Conservation (phyloP, 2,888 invertebrate genomes). For the Drosophila putrida region DNA sequence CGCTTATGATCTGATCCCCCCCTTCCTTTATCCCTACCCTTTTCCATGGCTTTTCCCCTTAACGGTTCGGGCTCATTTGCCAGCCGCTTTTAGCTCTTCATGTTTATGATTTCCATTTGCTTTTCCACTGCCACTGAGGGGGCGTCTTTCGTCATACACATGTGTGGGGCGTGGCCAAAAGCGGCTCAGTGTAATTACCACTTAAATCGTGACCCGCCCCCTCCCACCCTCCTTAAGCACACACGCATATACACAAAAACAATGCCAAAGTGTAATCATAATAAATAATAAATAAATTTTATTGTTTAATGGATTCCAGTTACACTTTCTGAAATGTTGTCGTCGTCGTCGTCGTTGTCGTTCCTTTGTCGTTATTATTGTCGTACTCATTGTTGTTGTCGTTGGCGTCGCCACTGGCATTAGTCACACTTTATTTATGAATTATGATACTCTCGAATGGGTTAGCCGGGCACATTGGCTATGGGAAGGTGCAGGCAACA, state of each 20-base stretch:
- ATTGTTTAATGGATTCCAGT: slow-evolving; percentile 81
- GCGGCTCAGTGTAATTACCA: slow-evolving; percentile 75
- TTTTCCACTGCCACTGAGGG: slow-evolving; percentile 5
- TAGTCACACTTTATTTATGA: slow-evolving; percentile 82
- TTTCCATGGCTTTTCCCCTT: slow-evolving; percentile 9
- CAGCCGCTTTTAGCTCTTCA: slow-evolving; percentile 73
- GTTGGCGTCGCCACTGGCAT: slow-evolving; percentile 62
- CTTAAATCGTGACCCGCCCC: slow-evolving; percentile 60
- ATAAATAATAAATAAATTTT: slow-evolving; percentile 82
- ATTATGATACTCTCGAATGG: slow-evolving; percentile 69
- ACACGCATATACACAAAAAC: slow-evolving; percentile 37
- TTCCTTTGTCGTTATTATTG: slow-evolving; percentile 23
- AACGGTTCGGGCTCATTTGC: slow-evolving; percentile 71
- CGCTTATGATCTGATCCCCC: slow-evolving; percentile 75
- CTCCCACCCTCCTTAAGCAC: not conserved
- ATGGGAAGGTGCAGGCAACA: not conserved
- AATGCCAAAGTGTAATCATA: slow-evolving; percentile 75
- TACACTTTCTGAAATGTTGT: slow-evolving; percentile 63
- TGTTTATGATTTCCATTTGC: slow-evolving; percentile 78
- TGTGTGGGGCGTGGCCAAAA: slow-evolving; percentile 54
- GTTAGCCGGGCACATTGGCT: slow-evolving; percentile 42
- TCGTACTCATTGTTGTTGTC: slow-evolving; percentile 34
- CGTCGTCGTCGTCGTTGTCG: slow-evolving; percentile 20
- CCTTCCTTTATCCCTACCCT: not conserved
- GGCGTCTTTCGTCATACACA: slow-evolving; percentile 51